Percentiles rank a stretch among this genome's conserved stretches.
Evolutionary conservation across 2,888 invertebrate species (phyloP).

Genomic region (Ectemnius continuus): DNA sequence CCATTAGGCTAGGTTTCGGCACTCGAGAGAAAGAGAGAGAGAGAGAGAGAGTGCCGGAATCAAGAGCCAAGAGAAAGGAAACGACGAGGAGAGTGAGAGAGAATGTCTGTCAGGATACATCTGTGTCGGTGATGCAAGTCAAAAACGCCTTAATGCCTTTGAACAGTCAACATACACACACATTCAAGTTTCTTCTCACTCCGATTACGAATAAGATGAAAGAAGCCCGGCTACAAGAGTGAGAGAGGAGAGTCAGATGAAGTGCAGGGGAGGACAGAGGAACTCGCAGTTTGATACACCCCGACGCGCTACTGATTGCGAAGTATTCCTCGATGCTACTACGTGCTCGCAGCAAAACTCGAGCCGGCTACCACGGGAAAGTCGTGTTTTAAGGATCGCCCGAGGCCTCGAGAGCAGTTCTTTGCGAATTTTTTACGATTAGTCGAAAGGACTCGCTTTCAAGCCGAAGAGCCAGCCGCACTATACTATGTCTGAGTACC

Average conservation of each 20-base stretch:
- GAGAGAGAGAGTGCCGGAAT: conserved; percentile 26
- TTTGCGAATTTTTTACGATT: no score
- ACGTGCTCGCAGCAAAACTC: neutral
- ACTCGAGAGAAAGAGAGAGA: neutral
- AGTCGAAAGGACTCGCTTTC: no score
- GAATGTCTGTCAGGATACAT: conserved; percentile 2
- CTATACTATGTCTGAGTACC: no score
- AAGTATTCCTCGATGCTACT: neutral
- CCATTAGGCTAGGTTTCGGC: neutral
- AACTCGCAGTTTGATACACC: conserved; percentile 1
- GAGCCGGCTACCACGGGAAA: neutral
- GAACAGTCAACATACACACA: conserved; percentile 30
- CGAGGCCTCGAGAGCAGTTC: neutral
- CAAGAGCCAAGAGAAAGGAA: no score
- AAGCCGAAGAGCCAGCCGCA: no score
- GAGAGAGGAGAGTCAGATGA: neutral
- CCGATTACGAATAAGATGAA: conserved; percentile 14
- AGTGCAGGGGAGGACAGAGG: neutral
- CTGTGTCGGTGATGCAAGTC: conserved; percentile 20
- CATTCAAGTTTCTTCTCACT: conserved; percentile 5
- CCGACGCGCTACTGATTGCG: conserved; percentile 4
- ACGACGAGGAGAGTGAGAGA: no score
- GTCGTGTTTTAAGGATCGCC: neutral
- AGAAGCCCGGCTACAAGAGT: neutral
- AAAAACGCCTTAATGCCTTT: conserved; percentile 38